Evolutionary conservation across 1,140 invertebrate genomes (phyloP), one percentile per base, ranked within the genome.

Genomic region (Drosophila saltans): DNA sequence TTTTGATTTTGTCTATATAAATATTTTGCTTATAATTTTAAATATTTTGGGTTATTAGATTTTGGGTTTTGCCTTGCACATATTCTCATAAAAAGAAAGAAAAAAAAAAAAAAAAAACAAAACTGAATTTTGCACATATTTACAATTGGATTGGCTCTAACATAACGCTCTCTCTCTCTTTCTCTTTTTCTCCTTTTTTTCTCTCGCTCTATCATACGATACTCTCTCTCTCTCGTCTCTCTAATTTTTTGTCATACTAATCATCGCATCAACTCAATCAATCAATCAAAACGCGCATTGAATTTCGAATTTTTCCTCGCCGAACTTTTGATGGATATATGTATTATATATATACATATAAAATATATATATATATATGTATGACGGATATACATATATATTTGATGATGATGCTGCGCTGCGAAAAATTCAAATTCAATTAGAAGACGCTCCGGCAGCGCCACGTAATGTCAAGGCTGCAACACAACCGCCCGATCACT

Each of bases 401-500:
- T 36, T 36, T 36, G 33, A 36, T 80, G 73, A 69, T 75, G 75
- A 62, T 59, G 28, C 61, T 74, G 52, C 64, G 67, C 69, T 75
- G 81, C 72, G 83, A 90, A 85, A 81, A 91, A 91, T 91, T 91
- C 90, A 83, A 90, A 91, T 84, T 86, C 90, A 88, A 83, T 81
- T 77, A 91, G 90, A 91, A 91, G 90, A 91, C 86, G 90, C 90
- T 78, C 86, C 90, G 82, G 90, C 89, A 89, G 91, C 91, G 89
- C 89, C 91, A 91, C 91, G 91, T 90, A 92, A 92, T 91, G 91
- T 92, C 89, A 92, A 92, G 89, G 88, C 93, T 69, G 93, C 93
- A 83, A 93, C 94, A 67, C 89, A 92, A 80, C 88, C 92, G 72
- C 90, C 92, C 72, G 90, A 93, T 88, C 93, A 94, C 92, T 94